phyloP scores from a whole-genome alignment of 2,797 vertebrate species.

The Brachyalestes nurse region DNA sequence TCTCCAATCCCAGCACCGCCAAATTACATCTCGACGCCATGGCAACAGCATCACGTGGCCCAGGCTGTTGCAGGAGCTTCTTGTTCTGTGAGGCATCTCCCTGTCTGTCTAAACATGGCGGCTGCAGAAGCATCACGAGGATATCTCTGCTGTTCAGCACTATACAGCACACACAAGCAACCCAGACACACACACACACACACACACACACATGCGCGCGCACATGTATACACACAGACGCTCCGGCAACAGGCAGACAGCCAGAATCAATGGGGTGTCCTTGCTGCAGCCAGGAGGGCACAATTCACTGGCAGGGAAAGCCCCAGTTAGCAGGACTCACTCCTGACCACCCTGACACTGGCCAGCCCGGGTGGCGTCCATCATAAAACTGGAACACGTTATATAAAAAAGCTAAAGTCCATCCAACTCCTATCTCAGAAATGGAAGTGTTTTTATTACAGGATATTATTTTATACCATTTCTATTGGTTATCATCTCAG shows the following conservation, averaged over 20 bases:
- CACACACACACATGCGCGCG: background rate
- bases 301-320: slow-evolving; percentile 55
- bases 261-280: slow-evolving; percentile 70
- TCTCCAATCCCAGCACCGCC: slow-evolving; percentile 57
- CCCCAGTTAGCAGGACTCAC: slow-evolving; percentile 54
- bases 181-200: background rate
- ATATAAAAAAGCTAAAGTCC: too few relatives aligned
- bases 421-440: background rate
- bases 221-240: too few relatives aligned
- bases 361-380: background rate
- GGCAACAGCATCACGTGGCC: slow-evolving; percentile 79
- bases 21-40: slow-evolving; percentile 78
- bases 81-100: slow-evolving; percentile 67
- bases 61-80: slow-evolving; percentile 46
- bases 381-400: too few relatives aligned
- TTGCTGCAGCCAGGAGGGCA: slow-evolving; percentile 64
- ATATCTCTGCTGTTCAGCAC: slow-evolving; percentile 55
- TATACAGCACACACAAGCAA: slow-evolving; percentile 29
- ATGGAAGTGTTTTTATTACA: too few relatives aligned
- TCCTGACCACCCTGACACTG: slow-evolving; percentile 23
- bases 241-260: slow-evolving; percentile 26
- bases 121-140: slow-evolving; percentile 75
- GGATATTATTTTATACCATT: too few relatives aligned
- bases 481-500: too few relatives aligned
- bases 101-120: slow-evolving; percentile 69